Conservation (phyloP, 2,888 invertebrate genomes). For the Cerceris ruficornis region DNA sequence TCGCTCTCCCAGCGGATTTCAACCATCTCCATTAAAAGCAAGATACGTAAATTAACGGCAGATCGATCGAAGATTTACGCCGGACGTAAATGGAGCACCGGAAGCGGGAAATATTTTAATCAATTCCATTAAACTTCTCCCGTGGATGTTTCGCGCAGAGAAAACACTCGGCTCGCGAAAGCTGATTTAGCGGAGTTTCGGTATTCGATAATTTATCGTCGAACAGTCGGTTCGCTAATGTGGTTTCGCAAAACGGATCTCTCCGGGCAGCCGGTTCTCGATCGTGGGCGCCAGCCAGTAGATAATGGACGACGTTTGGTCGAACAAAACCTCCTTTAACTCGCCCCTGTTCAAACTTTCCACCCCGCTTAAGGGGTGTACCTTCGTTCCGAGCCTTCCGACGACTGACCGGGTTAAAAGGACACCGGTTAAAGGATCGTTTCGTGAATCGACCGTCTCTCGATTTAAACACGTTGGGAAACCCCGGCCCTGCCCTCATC, state of each 20-base stretch:
- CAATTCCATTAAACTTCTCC: not conserved
- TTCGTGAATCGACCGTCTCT: constrained; percentile 35
- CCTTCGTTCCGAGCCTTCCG: constrained; percentile 1
- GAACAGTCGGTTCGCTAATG: not conserved
- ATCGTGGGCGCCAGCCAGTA: not conserved
- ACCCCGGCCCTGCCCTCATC: constrained; percentile 9
- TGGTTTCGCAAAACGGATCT: constrained; percentile 2
- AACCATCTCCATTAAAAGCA: too few species aligned
- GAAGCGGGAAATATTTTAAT: not conserved
- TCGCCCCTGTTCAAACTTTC: not conserved
- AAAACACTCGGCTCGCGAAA: not conserved
- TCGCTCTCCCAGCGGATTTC: too few species aligned
- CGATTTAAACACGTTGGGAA: constrained; percentile 39
- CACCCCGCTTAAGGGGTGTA: constrained; percentile 3
- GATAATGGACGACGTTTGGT: constrained; percentile 24
- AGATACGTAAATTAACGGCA: not conserved
- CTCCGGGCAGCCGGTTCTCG: not conserved
- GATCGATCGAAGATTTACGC: not conserved
- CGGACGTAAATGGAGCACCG: not conserved
- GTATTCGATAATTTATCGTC: constrained; percentile 12
- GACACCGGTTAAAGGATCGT: constrained; percentile 28
- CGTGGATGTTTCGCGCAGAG: not conserved
- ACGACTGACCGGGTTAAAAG: constrained; percentile 35
- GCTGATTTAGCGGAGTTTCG: not conserved
- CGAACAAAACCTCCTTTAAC: constrained; percentile 17